Percentiles rank a stretch among this genome's conserved stretches.
phyloP scores from a whole-genome alignment of 2,113 vertebrate genomes.

The Seriola rivoliana region DNA sequence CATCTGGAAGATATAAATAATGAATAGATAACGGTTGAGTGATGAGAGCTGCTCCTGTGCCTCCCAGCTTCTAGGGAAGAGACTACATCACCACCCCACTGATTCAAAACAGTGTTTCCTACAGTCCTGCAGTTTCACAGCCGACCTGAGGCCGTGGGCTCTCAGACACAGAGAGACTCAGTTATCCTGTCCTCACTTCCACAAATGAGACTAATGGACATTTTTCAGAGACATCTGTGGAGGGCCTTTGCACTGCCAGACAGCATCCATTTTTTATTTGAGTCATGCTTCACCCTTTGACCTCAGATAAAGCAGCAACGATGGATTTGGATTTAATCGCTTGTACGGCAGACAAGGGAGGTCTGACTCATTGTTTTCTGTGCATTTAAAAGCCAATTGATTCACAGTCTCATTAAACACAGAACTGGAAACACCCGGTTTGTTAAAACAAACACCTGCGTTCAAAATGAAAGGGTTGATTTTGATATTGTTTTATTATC shows the following conservation, averaged over 20 bases:
- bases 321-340: slow-evolving; percentile 14
- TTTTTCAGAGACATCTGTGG: slow-evolving; percentile 23
- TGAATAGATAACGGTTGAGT: background rate
- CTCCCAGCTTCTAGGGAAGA: background rate
- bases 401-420: background rate
- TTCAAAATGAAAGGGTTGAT: background rate
- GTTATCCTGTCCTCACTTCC: background rate
- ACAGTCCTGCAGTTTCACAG: background rate
- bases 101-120: background rate
- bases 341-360: background rate
- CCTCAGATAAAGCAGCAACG: slow-evolving; percentile 28
- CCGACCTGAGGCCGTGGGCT: slow-evolving; percentile 2
- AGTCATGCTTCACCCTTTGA: slow-evolving; percentile 35
- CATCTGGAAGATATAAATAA: background rate
- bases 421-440: background rate
- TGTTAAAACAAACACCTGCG: background rate
- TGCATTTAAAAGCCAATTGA: background rate
- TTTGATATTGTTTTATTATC: background rate
- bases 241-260: background rate
- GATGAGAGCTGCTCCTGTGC: background rate
- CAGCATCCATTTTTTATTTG: slow-evolving; percentile 30
- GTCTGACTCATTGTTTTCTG: slow-evolving; percentile 25
- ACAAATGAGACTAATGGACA: slow-evolving; percentile 4
- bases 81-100: slow-evolving; percentile 4
- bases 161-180: background rate